Evolutionary conservation across 2,113 vertebrate species (phyloP).

Genomic region (Albula glossodonta): DNA sequence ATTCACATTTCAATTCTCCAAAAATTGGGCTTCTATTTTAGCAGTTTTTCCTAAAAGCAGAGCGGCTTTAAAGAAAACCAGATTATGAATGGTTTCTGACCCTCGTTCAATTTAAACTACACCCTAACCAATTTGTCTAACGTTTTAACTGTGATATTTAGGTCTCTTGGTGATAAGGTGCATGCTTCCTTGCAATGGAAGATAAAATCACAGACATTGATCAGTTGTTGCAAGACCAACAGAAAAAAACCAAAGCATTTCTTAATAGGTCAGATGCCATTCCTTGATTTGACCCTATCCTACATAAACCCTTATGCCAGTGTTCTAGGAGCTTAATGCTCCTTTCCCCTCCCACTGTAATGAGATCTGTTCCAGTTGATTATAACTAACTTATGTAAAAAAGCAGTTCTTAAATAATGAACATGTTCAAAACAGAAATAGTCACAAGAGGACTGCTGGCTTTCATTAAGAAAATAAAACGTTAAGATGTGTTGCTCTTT

Average conservation of each 20-base stretch:
- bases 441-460: constrained; percentile 14
- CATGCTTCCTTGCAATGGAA: neutral
- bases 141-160: neutral
- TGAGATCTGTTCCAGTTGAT: neutral
- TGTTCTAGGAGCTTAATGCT: neutral
- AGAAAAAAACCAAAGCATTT: neutral
- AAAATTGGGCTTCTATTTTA: neutral
- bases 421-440: neutral
- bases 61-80: neutral
- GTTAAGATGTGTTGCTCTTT: neutral
- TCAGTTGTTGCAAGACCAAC: neutral
- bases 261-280: neutral
- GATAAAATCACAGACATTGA: neutral
- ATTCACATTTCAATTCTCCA: neutral
- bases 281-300: neutral
- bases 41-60: neutral
- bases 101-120: neutral
- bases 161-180: neutral
- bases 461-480: constrained; percentile 13
- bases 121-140: neutral
- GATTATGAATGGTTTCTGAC: neutral
- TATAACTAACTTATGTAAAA: neutral
- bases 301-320: too few relatives aligned
- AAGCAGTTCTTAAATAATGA: constrained; percentile 4
- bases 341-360: neutral